phyloP scores from a whole-genome alignment of 2,113 vertebrate species.

The Leucoraja erinaceus region DNA sequence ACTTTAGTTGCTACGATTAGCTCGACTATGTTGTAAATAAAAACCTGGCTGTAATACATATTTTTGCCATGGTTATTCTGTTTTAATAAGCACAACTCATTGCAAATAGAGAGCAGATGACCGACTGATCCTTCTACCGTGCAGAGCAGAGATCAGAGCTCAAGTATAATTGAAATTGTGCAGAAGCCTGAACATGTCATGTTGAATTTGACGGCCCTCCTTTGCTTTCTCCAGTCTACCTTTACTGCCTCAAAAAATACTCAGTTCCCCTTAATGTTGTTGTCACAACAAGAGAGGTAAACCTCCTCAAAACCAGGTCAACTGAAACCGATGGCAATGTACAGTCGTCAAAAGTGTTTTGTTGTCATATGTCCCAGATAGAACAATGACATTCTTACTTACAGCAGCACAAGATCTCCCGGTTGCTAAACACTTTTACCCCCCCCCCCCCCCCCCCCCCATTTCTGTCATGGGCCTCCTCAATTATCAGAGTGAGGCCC shows the following conservation, averaged over 20 bases:
- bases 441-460: too few relatives aligned
- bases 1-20: background rate
- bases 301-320: background rate
- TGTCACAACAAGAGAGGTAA: background rate
- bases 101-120: background rate
- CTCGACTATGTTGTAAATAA: background rate
- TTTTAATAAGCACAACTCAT: background rate
- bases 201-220: background rate
- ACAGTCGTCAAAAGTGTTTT: background rate
- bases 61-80: background rate
- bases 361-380: too few relatives aligned
- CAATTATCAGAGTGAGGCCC: too few relatives aligned
- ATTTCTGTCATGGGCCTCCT: too few relatives aligned
- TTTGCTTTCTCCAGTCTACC: background rate
- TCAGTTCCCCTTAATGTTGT: background rate
- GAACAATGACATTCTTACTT: too few relatives aligned
- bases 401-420: too few relatives aligned
- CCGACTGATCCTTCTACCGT: background rate
- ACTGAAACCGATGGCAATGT: background rate
- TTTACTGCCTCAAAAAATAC: background rate
- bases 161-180: background rate
- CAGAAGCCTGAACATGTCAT: constrained; percentile 11
- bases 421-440: too few relatives aligned
- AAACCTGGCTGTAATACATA: background rate
- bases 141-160: background rate